phyloP scores from a whole-genome alignment of 2,113 vertebrate species.

The Cryptomyrus ogoouensis region DNA sequence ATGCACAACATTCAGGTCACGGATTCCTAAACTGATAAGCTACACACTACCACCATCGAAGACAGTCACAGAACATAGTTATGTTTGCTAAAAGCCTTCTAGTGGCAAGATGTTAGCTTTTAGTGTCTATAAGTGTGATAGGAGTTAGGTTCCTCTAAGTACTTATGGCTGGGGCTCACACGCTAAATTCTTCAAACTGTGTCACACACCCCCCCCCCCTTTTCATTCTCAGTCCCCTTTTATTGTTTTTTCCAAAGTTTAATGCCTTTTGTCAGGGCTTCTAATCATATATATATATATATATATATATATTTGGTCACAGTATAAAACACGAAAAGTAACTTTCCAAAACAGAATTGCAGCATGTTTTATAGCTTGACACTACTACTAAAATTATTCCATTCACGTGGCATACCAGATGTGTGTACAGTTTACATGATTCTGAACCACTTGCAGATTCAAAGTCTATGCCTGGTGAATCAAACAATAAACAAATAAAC shows the following conservation, averaged over 20 bases:
- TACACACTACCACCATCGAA: not conserved
- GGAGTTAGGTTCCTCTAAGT: not conserved
- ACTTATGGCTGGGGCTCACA: not conserved
- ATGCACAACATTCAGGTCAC: not conserved
- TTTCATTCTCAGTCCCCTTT: not conserved
- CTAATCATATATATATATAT: not conserved
- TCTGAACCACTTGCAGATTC: not conserved
- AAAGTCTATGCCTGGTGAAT: not conserved
- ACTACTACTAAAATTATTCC: not conserved
- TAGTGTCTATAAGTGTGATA: not conserved
- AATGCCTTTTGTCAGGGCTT: not conserved
- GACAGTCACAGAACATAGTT: not conserved
- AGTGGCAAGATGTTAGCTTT: not conserved
- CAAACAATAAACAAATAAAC: not conserved
- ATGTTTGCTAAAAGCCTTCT: not conserved
- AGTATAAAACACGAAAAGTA: not conserved
- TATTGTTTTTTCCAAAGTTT: not conserved
- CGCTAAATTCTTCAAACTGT: not conserved
- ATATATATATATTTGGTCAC: not conserved
- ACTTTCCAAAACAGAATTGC: not conserved
- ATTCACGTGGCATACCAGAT: not conserved
- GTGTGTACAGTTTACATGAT: not conserved
- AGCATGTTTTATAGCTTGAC: not conserved
- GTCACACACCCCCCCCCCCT: not conserved
- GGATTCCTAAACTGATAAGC: not conserved